A percentile compares a stretch with the other conserved stretches of the same genome.
phyloP scores from a whole-genome alignment of 2,113 vertebrate species.

The zebrafish (Danio rerio) region GRCz12tu NC_133189.1:24830501-24831000 shows the following conservation, averaged over 20 bases:
- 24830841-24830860: constrained; percentile 31
- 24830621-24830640: not conserved
- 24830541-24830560: not conserved
- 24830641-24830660: not conserved
- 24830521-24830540: not conserved
- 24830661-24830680: not conserved
- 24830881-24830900: constrained; percentile 49
- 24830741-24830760: not conserved
- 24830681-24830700: not conserved
- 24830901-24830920: constrained; percentile 43
- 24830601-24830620: not conserved
- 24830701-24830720: constrained; percentile 2
- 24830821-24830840: constrained; percentile 38
- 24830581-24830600: not conserved
- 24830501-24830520: not conserved
- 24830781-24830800: not conserved
- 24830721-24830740: not conserved
- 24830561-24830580: not conserved
- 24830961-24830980: constrained; percentile 54
- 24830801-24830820: constrained; percentile 31
- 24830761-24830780: constrained; percentile 16
- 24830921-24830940: constrained; percentile 55
- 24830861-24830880: constrained; percentile 43
- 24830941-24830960: constrained; percentile 44
- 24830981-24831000: constrained; percentile 51